Evolutionary conservation across 2,888 invertebrate species (phyloP).

Genomic region (Aphidoletes aphidimyza): DNA sequence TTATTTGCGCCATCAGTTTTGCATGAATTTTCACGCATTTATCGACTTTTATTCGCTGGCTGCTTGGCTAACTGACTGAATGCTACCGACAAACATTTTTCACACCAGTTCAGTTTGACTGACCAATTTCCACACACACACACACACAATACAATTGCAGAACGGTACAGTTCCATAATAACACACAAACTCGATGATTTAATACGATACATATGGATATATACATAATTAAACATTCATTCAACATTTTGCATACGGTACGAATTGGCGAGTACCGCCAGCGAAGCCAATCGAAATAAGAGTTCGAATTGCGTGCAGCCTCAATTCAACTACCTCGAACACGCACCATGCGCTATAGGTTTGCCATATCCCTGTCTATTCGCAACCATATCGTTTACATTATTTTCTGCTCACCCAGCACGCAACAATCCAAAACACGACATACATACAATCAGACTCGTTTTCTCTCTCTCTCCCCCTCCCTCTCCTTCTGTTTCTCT

Average conservation of each 20-base stretch:
- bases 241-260: neutral
- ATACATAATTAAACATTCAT: neutral
- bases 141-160: neutral
- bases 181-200: neutral
- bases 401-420: neutral
- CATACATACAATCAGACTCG: too few relatives aligned
- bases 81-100: neutral
- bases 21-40: neutral
- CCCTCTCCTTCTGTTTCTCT: too few relatives aligned
- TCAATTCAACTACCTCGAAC: too few relatives aligned
- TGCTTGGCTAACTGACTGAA: neutral
- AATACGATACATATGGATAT: too few relatives aligned
- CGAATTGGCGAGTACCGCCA: neutral
- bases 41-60: neutral
- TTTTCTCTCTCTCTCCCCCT: too few relatives aligned
- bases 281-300: too few relatives aligned
- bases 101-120: neutral
- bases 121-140: neutral
- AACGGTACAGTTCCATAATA: neutral
- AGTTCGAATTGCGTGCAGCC: neutral
- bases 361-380: too few relatives aligned
- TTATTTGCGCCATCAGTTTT: neutral
- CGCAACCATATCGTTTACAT: neutral
- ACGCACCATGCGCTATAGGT: too few relatives aligned
- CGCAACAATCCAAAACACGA: conserved; percentile 33